Base-by-base conservation (phyloP, 2,113 vertebrate genomes). In the Thunnus maccoyii region DNA sequence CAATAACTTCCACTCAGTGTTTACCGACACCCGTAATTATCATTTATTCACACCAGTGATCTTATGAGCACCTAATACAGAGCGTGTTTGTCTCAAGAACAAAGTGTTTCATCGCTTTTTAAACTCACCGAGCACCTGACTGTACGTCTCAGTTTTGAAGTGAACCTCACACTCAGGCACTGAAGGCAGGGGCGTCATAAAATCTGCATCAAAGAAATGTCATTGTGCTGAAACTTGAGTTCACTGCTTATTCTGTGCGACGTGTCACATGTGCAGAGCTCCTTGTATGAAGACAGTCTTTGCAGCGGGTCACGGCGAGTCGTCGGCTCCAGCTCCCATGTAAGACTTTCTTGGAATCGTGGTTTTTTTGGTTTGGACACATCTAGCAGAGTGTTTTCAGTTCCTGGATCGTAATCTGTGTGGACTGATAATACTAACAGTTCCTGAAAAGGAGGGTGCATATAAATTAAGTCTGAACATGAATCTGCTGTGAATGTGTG, bases 201-300 rank as follows among this genome's bases (percentile, higher is more conserved):
- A 17, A 67, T 68, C 55, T 67, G 5, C 5, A 36, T 52, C 8
- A 41, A 18, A 57, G 20, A 74, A 25, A 64, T 12, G 9, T 0
- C 5, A 2, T 11, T 6, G 20, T 54, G 11, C 32, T 17, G 57
- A 47, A 15, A 30, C 36, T 8, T 62, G 16, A 64, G 13, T 13
- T n/a, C 8, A 13, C 12, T 18, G 25, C 17, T 75, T 30, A 25
- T 51, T 52, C 18, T 74, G 48, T 76, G 0, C 64, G 51, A n/a
- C 22, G 3, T 69, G 50, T 58, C 87, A 82, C 41, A 16, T 60
- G 91, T 86, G 5, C 89, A 98, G 97, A 95, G 87, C 0, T 94
- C 95, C 20, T 61, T 94, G 57, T 95, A 94, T n/a, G 95, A 96
- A 15, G 97, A 96, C 60, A 85, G 94, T 72, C 27, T 95, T 63